Evolutionary conservation across 92 coral and sea anemone species (phyloP), one percentile per base, ranked within the genome.

Genomic region (Phenganax marumi): DNA sequence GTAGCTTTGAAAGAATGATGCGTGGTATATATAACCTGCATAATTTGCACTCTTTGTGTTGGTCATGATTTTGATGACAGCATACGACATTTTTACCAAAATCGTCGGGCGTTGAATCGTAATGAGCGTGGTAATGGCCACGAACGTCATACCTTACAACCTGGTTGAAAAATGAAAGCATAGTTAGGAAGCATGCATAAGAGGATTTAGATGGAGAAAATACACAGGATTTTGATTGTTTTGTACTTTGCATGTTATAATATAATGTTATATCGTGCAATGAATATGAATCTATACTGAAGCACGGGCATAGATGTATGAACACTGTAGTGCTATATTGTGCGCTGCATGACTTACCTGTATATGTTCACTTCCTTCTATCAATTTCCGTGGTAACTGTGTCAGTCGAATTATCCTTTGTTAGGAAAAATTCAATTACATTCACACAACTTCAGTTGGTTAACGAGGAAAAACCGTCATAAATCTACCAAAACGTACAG

Each of bases 31-130:
- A 10, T 17, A 74, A 94, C 98, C 98, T 94, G 82, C 98, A 95
- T 17, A 95, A 83, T 77, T 88, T 91, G 63, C 98, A 95, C 16
- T 92, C 98, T 39, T 74, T 84, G 47, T 55, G 64, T 51, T 76
- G 84, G 75, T 88, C 79, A 76, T 85, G 89, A 61, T 90, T 89
- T 70, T 95, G 98, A 64, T 95, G 98, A 79, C 98, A 95, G 84
- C 98, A 95, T 58, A 89, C 89, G 25, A 95, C 66, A 25, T 82
- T 87, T 66, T 88, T 84, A 47, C 86, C 85, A 17, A 63, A 61
- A 74, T 86, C 89, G 6, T 86, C 73, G 7, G 97, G 97, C 39
- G 85, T 84, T n/a, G 97, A 92, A 48, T 88, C 91, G 55, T 88
- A 84, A 80, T 88, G 91, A 16, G 91, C 91, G 55, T 84, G 88